Evolutionary conservation across 1,140 invertebrate species (phyloP), one percentile per base, ranked within the genome.

Genomic region (Bombus superbus): DNA sequence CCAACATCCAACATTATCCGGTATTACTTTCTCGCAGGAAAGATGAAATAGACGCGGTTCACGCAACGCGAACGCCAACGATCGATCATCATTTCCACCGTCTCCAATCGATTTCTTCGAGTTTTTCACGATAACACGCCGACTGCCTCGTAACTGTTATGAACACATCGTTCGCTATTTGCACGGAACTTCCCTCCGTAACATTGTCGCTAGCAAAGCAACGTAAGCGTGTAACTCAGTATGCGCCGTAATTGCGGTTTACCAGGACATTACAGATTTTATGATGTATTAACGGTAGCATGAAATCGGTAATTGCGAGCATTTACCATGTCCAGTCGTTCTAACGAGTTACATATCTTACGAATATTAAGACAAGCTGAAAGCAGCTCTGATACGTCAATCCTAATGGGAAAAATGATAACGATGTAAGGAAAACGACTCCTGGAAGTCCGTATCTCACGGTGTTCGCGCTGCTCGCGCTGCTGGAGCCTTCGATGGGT

Each of bases 281-380:
- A 86, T 72, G 88, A 89, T 86, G 88, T 89, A 89, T 89, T 89
- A 89, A 89, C 88, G 85, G 88, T 89, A 89, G 88, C 88, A 85
- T 86, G 88, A 89, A 89, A 89, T 89, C 85, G 88, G 88, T 89
- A 89, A 89, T 89, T 86, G 88, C 85, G 66, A 35, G 69, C 75
- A 83, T 89, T 86, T 81, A 68, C 87, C 75, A 59, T 74, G 64
- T 57, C 75, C 62, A 38, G 83, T 35, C 68, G 71, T 28, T 42
- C 53, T 68, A 89, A 86, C 79, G 80, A 89, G 84, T 68, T 83
- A 73, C 85, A 81, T 76, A 89, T 86, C 82, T 75, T 83, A 79
- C 72, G 75, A 71, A 75, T 80, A 68, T 88, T 81, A 77, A 53
- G 68, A 83, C 85, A 79, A 89, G 82, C 81, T 64, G 76, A 81